These are phyloP conservation scores for Poecilus cupreus DNA, from an alignment of 2,888 invertebrate genomes.

Conservation along the genomic window DNA sequence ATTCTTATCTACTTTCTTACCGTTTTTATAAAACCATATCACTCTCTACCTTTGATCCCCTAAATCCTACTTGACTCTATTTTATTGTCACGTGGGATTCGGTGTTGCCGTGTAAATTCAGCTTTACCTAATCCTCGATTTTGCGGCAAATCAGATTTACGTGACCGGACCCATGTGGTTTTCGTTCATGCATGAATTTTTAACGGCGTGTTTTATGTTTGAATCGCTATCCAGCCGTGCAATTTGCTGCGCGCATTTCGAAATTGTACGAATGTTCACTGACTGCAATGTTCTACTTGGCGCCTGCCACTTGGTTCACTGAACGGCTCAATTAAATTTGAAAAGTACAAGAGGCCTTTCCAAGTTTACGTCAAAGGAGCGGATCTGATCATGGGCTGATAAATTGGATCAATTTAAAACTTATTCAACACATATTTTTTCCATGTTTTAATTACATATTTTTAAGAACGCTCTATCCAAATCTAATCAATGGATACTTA, in stretches of 20 bases:
- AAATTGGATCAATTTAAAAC: no score
- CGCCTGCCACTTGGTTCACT: neutral
- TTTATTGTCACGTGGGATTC: conserved; percentile 44
- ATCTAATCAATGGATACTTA: no score
- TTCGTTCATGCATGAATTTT: conserved; percentile 31
- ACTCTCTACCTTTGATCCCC: conserved; percentile 42
- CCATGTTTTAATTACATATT: no score
- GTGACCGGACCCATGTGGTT: conserved; percentile 30
- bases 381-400: no score
- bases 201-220: neutral
- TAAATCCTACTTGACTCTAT: conserved; percentile 48
- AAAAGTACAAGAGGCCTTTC: neutral
- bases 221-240: neutral
- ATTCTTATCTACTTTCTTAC: conserved; percentile 41
- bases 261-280: neutral
- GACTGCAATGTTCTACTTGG: neutral
- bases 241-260: neutral
- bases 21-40: conserved; percentile 52
- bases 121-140: conserved; percentile 47
- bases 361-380: no score
- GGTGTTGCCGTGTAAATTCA: conserved; percentile 43
- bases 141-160: conserved; percentile 40
- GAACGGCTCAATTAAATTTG: neutral
- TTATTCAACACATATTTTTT: no score
- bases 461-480: no score